phyloP scores from a whole-genome alignment of 2,888 invertebrate species.

The Cephus pulcher region DNA sequence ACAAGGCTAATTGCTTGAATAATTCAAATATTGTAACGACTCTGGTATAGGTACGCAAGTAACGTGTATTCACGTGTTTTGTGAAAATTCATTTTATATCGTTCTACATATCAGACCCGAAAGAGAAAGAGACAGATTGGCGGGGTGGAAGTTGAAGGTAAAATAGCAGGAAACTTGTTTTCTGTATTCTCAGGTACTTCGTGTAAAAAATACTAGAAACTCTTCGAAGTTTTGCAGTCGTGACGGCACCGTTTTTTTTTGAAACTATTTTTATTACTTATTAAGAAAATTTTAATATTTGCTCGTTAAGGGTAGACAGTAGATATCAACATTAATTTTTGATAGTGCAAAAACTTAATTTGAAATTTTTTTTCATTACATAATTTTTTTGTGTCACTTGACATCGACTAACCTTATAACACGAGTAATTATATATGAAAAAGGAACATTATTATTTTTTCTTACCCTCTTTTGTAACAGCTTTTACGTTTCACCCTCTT shows the following conservation, averaged over 20 bases:
- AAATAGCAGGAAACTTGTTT: no score
- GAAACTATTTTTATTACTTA: not conserved
- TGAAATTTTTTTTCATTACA: not conserved
- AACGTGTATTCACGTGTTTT: not conserved
- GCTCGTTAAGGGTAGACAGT: not conserved
- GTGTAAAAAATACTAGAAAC: not conserved
- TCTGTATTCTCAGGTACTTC: not conserved
- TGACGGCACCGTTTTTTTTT: not conserved
- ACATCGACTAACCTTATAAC: not conserved
- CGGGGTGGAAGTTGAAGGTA: not conserved
- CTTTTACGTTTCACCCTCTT: not conserved
- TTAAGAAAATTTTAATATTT: not conserved
- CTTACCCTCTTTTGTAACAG: not conserved
- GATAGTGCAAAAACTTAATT: not conserved
- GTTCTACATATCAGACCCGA: not conserved
- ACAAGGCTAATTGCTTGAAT: not conserved
- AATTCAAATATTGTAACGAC: not conserved
- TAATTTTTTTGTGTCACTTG: not conserved
- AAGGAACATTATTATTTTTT: not conserved
- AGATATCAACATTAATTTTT: not conserved
- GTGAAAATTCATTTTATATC: not conserved
- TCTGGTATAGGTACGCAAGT: not conserved
- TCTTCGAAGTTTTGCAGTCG: not conserved
- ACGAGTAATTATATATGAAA: not conserved
- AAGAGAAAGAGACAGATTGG: not conserved